A percentile compares a stretch with the other conserved stretches of the same genome.
These are phyloP conservation scores for Watersipora subatra DNA, from an alignment of 1,140 invertebrate genomes.

Conservation along the genomic window DNA sequence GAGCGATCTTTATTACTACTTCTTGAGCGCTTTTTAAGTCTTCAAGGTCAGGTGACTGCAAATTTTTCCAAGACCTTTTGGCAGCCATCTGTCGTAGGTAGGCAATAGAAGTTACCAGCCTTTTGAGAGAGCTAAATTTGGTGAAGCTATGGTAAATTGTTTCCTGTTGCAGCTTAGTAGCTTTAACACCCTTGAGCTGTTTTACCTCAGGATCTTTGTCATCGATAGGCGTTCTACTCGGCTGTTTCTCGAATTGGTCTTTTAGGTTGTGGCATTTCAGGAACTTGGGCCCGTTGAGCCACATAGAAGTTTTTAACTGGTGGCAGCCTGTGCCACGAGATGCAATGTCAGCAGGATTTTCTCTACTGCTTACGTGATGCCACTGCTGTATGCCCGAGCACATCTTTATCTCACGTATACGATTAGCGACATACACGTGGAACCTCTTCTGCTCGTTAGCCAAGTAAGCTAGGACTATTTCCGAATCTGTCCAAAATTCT, in stretches of 20 bases:
- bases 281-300: constrained; percentile 4
- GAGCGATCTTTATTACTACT: too few relatives aligned
- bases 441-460: neutral
- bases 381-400: neutral
- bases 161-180: too few relatives aligned
- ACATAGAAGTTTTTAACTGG: neutral
- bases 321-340: neutral
- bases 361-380: neutral
- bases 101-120: too few relatives aligned
- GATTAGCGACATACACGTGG: neutral
- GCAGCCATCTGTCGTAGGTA: too few relatives aligned
- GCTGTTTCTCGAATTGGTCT: neutral
- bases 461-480: neutral
- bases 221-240: too few relatives aligned
- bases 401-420: neutral
- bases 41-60: too few relatives aligned
- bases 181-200: too few relatives aligned
- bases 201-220: too few relatives aligned
- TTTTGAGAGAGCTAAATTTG: too few relatives aligned
- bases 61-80: too few relatives aligned
- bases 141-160: too few relatives aligned
- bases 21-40: too few relatives aligned
- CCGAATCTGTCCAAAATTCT: neutral
- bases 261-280: neutral
- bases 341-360: constrained; percentile 1